Conservation (phyloP, 2,888 invertebrate species). For the Cyaniris semiargus region DNA sequence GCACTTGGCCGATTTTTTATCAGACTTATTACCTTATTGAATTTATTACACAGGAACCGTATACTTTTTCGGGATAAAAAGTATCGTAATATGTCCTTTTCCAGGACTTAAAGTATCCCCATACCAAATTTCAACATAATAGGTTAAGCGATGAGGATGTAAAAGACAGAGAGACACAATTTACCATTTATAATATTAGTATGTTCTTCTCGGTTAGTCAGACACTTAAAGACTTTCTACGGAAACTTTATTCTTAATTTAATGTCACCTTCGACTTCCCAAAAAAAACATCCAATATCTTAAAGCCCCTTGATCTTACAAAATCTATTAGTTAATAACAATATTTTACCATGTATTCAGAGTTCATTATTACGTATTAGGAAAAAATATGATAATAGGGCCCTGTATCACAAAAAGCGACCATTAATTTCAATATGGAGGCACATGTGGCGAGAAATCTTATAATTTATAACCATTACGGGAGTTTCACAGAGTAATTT, state of each 20-base stretch:
- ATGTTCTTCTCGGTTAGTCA: too few relatives aligned
- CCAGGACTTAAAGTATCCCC: too few relatives aligned
- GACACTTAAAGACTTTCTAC: background rate
- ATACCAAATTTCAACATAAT: too few relatives aligned
- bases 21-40: too few relatives aligned
- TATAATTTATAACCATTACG: constrained; percentile 50
- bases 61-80: too few relatives aligned
- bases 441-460: constrained; percentile 54
- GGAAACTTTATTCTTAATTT: background rate
- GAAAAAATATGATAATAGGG: constrained; percentile 31
- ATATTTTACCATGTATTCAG: constrained; percentile 2
- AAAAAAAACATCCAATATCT: background rate
- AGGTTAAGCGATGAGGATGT: too few relatives aligned
- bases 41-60: too few relatives aligned
- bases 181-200: too few relatives aligned
- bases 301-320: background rate
- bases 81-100: too few relatives aligned
- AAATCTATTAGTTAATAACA: constrained; percentile 15
- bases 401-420: constrained; percentile 36
- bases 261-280: background rate
- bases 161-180: too few relatives aligned
- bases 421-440: constrained; percentile 47
- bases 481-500: constrained; percentile 10
- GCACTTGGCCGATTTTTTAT: too few relatives aligned
- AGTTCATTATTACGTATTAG: constrained; percentile 15